Evolutionary conservation across 2,888 invertebrate genomes (phyloP), one percentile per base, ranked within the genome.

Genomic region (Ceramica pisi): DNA sequence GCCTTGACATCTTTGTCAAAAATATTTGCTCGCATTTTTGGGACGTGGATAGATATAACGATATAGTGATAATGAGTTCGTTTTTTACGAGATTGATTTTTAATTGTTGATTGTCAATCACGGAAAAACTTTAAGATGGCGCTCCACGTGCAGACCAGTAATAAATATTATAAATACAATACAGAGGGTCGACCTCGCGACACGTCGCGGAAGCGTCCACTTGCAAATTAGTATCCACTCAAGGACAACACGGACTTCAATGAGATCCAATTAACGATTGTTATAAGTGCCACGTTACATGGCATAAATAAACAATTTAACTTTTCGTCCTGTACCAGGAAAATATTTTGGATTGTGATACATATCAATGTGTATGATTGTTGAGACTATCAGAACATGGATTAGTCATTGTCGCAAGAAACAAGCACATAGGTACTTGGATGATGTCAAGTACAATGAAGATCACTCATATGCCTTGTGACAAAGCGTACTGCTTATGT

Each of bases 221-320:
- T 92, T 91, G 95, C 94, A 93, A 96, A 94, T 95, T 94, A 93
- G 91, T 92, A 89, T 90, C 31, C 16, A 87, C 81, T 89, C 90
- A 92, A 92, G 93, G 92, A 90, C 88, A 73, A 78, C 82, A 82
- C 67, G 81, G 83, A 86, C 83, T 87, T 84, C 81, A 75, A 81
- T 84, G 80, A 82, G 75, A 56, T 80, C 56, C 82, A 89, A 90
- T 87, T 83, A 86, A 84, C 81, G 80, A 80, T 81, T 76, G 71
- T 81, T 85, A 78, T 71, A 80, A 79, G 79, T 67, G 56, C 50
- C 57, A 75, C 79, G 77, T 75, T 75, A 78, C 69, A 64, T 46
- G 41, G 23, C 73, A 64, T 66, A 72, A 46, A 60, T 75, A 62
- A 75, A 76, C 64, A 62, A 55, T 73, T 66, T 69, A 70, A 44